Percentiles rank a stretch among this genome's conserved stretches.
phyloP scores from a whole-genome alignment of 2,797 vertebrate genomes.

The Clarias platycephalus region DNA sequence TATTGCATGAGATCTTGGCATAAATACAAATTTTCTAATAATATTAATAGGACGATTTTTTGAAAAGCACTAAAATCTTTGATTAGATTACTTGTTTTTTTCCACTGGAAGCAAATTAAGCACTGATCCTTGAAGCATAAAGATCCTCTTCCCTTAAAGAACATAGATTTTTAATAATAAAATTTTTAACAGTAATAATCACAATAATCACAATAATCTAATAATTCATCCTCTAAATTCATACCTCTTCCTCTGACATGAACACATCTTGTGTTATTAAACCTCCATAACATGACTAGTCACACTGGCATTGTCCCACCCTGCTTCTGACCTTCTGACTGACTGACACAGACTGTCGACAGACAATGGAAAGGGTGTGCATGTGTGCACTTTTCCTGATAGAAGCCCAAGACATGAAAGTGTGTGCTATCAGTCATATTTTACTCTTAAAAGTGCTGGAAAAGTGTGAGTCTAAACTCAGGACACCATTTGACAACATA shows the following conservation, averaged over 20 bases:
- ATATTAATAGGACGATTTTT: conserved; percentile 18
- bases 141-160: neutral
- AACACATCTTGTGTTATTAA: conserved; percentile 50
- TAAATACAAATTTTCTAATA: neutral
- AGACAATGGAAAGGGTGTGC: conserved; percentile 50
- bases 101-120: conserved; percentile 46
- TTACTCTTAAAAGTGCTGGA: conserved; percentile 65
- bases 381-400: conserved; percentile 57
- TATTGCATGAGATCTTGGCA: neutral
- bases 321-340: conserved; percentile 66
- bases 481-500: conserved; percentile 62
- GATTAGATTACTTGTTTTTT: conserved; percentile 67
- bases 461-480: conserved; percentile 59
- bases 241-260: neutral
- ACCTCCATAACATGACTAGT: conserved; percentile 52
- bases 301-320: conserved; percentile 68
- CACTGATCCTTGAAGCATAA: conserved; percentile 21
- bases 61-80: conserved; percentile 56
- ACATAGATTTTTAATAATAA: neutral
- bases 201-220: neutral
- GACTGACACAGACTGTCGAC: conserved; percentile 55
- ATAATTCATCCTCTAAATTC: conserved; percentile 1
- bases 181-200: neutral
- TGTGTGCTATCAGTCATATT: conserved; percentile 55
- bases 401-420: conserved; percentile 63